phyloP scores from a whole-genome alignment of 2,888 invertebrate genomes.

The Acholoe squamosa region DNA sequence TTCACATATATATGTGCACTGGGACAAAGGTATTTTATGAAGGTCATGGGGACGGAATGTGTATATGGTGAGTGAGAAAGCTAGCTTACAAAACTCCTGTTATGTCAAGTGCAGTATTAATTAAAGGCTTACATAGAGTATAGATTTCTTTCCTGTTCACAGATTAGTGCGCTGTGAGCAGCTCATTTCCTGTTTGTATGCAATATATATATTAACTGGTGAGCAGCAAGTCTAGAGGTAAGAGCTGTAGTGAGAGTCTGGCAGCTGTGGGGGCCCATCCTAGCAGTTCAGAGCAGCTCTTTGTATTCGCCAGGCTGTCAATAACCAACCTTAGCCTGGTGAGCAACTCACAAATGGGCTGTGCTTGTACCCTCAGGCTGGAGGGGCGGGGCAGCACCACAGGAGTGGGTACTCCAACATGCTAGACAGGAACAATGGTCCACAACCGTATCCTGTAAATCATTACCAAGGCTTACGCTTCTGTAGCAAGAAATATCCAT shows the following conservation, averaged over 20 bases:
- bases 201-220: neutral
- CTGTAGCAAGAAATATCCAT: too few relatives aligned
- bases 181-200: neutral
- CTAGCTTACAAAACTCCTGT: too few relatives aligned
- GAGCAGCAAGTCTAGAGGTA: neutral
- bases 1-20: too few relatives aligned
- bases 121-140: too few relatives aligned
- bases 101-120: too few relatives aligned
- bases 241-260: neutral
- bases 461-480: neutral
- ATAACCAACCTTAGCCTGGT: neutral
- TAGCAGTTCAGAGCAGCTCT: slow-evolving; percentile 19
- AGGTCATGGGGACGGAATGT: too few relatives aligned
- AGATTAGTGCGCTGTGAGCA: too few relatives aligned
- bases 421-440: neutral
- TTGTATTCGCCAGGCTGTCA: neutral
- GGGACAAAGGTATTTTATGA: too few relatives aligned
- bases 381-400: neutral
- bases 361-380: slow-evolving; percentile 6
- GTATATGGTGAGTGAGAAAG: too few relatives aligned
- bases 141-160: too few relatives aligned
- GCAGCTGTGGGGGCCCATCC: neutral
- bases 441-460: neutral
- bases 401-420: neutral
- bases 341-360: slow-evolving; percentile 9